A percentile compares a stretch with the other conserved stretches of the same genome.
Evolutionary conservation across 2,113 vertebrate species (phyloP).

Genomic region (Xyrauchen texanus): DNA sequence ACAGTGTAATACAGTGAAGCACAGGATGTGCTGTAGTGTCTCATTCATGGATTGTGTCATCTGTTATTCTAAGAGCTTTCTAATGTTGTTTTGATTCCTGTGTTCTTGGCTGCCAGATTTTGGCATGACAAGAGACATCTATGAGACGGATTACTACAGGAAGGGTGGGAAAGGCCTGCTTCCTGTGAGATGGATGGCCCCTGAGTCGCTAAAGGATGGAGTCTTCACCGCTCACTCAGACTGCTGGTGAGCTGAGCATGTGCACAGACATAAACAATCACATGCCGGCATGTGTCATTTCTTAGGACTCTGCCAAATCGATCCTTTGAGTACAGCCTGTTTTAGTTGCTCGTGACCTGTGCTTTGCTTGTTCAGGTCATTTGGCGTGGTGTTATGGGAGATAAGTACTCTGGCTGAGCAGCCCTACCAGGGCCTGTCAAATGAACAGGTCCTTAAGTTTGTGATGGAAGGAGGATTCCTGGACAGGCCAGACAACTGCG

Average conservation of each 20-base stretch:
- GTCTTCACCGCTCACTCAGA: conserved; percentile 93
- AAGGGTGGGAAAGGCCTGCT: conserved; percentile 96
- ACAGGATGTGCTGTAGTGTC: conserved; percentile 6
- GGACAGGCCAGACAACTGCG: conserved; percentile 90
- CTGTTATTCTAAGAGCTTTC: not conserved
- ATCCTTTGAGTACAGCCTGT: not conserved
- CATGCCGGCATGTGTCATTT: not conserved
- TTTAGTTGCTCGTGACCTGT: not conserved
- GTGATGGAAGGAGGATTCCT: conserved; percentile 95
- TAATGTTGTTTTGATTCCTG: not conserved
- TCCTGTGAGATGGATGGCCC: conserved; percentile 96
- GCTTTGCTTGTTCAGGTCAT: conserved; percentile 79
- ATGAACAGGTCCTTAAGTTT: conserved; percentile 96
- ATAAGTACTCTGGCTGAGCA: conserved; percentile 94
- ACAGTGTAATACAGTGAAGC: no score
- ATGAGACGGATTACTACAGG: conserved; percentile 96
- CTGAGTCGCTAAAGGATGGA: conserved; percentile 94
- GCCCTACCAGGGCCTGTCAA: conserved; percentile 95
- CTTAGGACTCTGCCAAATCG: not conserved
- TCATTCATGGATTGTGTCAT: not conserved
- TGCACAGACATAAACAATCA: not conserved
- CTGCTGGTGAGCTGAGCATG: conserved; percentile 83
- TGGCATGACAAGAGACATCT: conserved; percentile 98
- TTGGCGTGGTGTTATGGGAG: conserved; percentile 97
- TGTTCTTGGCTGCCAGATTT: conserved; percentile 78